Base-by-base conservation (phyloP, 2,113 vertebrate genomes). In the Cyanocitta stelleri region DNA sequence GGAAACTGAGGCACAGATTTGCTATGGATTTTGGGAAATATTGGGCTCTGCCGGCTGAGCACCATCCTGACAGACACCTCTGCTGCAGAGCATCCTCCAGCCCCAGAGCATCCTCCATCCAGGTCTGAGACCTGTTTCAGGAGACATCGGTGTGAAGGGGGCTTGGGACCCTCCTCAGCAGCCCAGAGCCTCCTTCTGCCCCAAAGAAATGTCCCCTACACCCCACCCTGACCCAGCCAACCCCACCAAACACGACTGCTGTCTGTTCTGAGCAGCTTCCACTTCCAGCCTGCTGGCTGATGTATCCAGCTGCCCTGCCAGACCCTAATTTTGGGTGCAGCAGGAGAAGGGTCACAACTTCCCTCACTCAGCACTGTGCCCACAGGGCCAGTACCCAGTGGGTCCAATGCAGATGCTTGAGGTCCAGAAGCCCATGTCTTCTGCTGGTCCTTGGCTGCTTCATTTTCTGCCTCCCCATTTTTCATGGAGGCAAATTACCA, bases 181-280 rank as follows among this genome's bases (percentile, higher is more conserved):
- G 11, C 62, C 58, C 9, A 1, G 44, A 89, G 44, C 33, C 21
- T 48, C 49, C 35, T 39, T 24, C 39, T 68, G 22, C 39, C 62
- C 41, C 0, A 2, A 33, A 27, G 23, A 75, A 46, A 46, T 16
- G 33, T 29, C 11, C 14, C 24, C 37, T 21, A 23, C 1, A 41
- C 11, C 41, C 43, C 58, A 23, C 18, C 39, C 37, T 52, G 63
- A 91, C 19, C 30, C 7, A n/a, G 7, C 22, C 71, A 68, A 21
- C 2, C 21, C 51, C 73, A 33, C 26, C 37, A 54, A 54, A 51
- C 26, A n/a, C 0, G 0, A 14, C 0, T 22, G 13, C 30, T 54
- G 35, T 46, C 77, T 59, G 43, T 26, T 67, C 22, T 6, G 1
- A 41, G 30, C 48, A 80, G 17, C 32, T 58, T 2, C 58, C 58